Evolutionary conservation across 2,888 invertebrate genomes (phyloP).

Genomic region (Tetanocera ferruginea): DNA sequence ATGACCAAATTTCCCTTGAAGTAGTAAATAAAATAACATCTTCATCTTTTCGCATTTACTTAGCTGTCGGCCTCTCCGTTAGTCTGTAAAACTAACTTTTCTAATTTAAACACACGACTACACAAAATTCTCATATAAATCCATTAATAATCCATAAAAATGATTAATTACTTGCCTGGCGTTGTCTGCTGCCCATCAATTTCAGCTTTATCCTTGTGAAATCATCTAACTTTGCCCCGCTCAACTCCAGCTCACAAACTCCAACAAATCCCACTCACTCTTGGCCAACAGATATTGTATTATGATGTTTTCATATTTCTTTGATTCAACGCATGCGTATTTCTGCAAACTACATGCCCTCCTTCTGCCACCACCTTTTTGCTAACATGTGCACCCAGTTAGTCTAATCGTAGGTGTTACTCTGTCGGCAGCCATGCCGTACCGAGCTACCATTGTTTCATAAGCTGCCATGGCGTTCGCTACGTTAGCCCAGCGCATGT

Average conservation of each 20-base stretch:
- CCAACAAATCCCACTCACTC: not conserved
- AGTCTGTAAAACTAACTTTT: no score
- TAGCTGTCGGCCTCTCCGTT: no score
- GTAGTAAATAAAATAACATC: no score
- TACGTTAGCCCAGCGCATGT: conserved; percentile 44
- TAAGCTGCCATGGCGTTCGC: conserved; percentile 59
- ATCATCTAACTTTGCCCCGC: not conserved
- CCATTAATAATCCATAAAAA: conserved; percentile 62
- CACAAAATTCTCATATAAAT: conserved; percentile 45
- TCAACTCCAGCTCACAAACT: not conserved
- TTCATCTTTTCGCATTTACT: no score
- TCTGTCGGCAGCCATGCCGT: conserved; percentile 50
- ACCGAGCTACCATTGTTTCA: conserved; percentile 53
- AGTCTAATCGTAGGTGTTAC: conserved; percentile 34
- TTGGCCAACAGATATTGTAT: conserved; percentile 5
- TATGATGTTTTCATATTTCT: conserved; percentile 31
- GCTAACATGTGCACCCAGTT: not conserved
- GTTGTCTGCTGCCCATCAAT: conserved; percentile 57
- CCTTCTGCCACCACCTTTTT: not conserved
- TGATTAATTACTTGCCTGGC: conserved; percentile 62
- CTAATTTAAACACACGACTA: no score
- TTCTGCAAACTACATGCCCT: conserved; percentile 7
- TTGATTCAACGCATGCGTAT: conserved; percentile 49
- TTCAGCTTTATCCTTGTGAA: conserved; percentile 25
- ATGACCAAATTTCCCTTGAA: no score